Percentiles rank a stretch among this genome's conserved stretches.
Conservation (phyloP, 1,140 invertebrate species). For the Mizuhopecten yessoensis region DNA sequence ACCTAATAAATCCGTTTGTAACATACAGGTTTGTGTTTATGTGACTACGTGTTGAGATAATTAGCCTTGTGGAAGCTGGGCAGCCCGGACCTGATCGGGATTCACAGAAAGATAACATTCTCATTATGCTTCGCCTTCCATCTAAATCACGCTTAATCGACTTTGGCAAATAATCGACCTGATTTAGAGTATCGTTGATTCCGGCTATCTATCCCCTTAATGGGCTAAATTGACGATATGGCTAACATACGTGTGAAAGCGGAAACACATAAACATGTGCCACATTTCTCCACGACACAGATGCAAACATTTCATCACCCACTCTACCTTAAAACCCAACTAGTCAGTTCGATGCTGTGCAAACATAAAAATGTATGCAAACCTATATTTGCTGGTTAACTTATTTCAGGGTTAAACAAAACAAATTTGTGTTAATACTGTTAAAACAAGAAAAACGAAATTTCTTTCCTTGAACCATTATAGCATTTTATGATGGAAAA, state of each 20-base stretch:
- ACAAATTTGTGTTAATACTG: neutral
- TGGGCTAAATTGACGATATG: slow-evolving; percentile 15
- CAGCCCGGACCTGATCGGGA: neutral
- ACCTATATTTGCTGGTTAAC: neutral
- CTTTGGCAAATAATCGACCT: slow-evolving; percentile 26
- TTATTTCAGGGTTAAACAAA: neutral
- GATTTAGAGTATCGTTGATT: slow-evolving; percentile 6
- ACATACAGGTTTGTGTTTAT: no score
- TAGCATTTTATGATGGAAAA: no score
- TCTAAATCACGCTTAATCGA: slow-evolving; percentile 33
- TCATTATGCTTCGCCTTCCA: neutral
- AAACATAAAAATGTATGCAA: neutral
- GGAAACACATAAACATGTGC: slow-evolving; percentile 12
- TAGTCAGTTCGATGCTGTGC: neutral
- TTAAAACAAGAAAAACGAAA: neutral
- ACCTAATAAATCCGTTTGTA: no score
- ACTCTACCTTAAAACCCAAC: neutral
- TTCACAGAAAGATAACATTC: neutral
- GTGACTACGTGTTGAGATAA: neutral
- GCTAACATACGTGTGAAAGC: slow-evolving; percentile 25
- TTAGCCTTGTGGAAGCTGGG: neutral
- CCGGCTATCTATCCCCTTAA: neutral
- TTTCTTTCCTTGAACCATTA: no score
- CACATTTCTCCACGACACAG: neutral
- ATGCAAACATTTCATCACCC: neutral